A percentile compares a stretch with the other conserved stretches of the same genome.
These are phyloP conservation scores for Platysternon megacephalum DNA, from an alignment of 2,113 vertebrate genomes.

Conservation along the genomic window DNA sequence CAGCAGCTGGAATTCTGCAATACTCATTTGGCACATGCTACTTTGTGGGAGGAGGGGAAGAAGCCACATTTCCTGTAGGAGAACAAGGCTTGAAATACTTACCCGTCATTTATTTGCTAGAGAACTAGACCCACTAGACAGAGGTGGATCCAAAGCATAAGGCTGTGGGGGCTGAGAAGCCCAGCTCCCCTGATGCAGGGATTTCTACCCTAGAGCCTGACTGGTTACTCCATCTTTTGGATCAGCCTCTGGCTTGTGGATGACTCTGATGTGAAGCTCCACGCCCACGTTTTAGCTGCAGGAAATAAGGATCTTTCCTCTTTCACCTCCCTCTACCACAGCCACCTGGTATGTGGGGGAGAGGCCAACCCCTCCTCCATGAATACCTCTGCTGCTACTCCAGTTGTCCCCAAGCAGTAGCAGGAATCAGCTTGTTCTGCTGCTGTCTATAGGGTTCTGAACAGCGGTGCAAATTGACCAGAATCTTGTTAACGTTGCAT, in stretches of 20 bases:
- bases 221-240: not conserved
- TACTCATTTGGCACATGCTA: accelerated
- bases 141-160: not conserved
- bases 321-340: not conserved
- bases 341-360: not conserved
- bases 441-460: not conserved
- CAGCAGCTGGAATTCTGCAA: accelerated
- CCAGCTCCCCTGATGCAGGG: not conserved
- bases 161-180: not conserved
- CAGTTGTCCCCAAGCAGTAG: not conserved
- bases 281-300: not conserved
- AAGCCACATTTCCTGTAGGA: not conserved
- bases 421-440: not conserved
- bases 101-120: not conserved
- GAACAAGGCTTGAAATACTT: not conserved
- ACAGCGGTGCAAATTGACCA: not conserved
- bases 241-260: not conserved
- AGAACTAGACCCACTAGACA: not conserved
- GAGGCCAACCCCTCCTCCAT: not conserved
- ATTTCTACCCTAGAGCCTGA: not conserved
- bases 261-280: not conserved
- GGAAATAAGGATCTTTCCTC: not conserved
- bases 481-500: not conserved
- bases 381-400: not conserved
- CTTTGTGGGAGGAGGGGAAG: too few species aligned